Base-by-base conservation (phyloP, 2,797 vertebrate genomes). In the Zenarchopterus dispar region DNA sequence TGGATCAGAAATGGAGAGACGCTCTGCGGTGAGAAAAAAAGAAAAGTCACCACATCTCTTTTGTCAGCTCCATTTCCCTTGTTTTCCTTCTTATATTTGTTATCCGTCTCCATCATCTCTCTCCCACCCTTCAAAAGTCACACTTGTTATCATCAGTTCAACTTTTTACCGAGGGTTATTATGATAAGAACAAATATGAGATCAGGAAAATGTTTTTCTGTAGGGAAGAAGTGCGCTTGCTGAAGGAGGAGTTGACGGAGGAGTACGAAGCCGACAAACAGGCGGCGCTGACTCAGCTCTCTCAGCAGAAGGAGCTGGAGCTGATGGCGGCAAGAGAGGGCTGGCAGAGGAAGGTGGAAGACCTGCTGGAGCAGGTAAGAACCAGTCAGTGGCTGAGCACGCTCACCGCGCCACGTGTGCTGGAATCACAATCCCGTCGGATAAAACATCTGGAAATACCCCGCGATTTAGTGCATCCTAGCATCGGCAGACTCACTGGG, bases 291-390 rank as follows among this genome's bases (percentile, higher is more conserved):
- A 93, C 90, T 74, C 96, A 98, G 74, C 84, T 99, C 54, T 85
- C 95, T 26, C 97, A 99, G 77, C 93, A 97, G 81, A 98, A 96
- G 64, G 97, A 99, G 8, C 91, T 96, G 72, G 97, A 99, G 84
- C 93, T 97, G 90, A 96, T 95, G 85, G 95, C 95, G 0, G 94
- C 96, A 2, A 93, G 95, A 46, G 97, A 99, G 75, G 91, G 94
- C 43, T 99, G 98, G 97, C 97, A 99, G 88, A 96, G 96, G 86
- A 98, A 97, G 86, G 96, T 99, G 10, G 97, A 99, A 82, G 98
- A 99, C 90, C 95, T 92, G 31, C 84, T 92, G 64, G 89, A 92
- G 33, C 90, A 92, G 90, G 90, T 91, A 21, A 22, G 0, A 19
- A 28, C 28, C 5, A 28, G 28, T 28, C 24, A 2, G 24, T 24